phyloP scores from a whole-genome alignment of 2,113 vertebrate species.

The Cryptomyrus ogoouensis region DNA sequence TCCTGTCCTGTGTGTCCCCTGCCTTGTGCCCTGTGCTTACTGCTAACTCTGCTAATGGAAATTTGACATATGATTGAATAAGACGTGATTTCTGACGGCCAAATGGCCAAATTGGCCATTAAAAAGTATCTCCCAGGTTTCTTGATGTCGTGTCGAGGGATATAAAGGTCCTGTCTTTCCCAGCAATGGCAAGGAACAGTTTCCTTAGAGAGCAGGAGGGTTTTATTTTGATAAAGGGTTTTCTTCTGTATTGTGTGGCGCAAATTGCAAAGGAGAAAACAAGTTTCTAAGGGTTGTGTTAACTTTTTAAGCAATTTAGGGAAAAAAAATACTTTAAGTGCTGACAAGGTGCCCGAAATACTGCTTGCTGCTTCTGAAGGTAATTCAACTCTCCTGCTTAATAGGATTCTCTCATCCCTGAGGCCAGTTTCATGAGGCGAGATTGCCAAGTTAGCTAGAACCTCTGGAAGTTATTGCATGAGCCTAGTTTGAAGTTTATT shows the following conservation, averaged over 20 bases:
- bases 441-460: conserved; percentile 5
- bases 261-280: not conserved
- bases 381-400: not conserved
- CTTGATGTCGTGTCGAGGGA: not conserved
- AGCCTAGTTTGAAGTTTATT: not conserved
- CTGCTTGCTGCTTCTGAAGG: not conserved
- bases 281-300: not conserved
- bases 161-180: not conserved
- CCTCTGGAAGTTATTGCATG: not conserved
- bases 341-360: conserved; percentile 10
- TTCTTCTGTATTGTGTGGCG: not conserved
- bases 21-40: not conserved
- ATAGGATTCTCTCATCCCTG: conserved; percentile 12
- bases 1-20: not conserved
- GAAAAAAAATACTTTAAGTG: not conserved
- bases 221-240: not conserved
- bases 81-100: not conserved
- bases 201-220: not conserved
- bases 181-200: not conserved
- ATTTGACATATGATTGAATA: not conserved
- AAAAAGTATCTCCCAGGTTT: not conserved
- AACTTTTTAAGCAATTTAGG: not conserved
- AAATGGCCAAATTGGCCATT: not conserved
- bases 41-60: not conserved
- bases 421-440: not conserved